Evolutionary conservation across 1,140 invertebrate genomes (phyloP), one percentile per base, ranked within the genome.

Genomic region (Euwallacea similis): DNA sequence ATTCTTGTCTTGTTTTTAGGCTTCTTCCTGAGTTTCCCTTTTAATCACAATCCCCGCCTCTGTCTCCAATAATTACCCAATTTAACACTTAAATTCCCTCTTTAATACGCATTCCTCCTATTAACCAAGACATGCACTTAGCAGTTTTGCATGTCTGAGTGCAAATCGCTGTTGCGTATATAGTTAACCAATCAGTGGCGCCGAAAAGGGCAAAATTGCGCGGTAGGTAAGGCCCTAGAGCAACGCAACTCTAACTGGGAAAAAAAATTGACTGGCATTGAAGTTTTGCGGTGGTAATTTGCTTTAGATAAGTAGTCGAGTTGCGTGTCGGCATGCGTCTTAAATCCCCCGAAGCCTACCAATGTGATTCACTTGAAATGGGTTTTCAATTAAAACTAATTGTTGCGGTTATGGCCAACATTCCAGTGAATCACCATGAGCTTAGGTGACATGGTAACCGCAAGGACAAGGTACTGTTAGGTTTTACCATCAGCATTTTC

Each of bases 301-400:
- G 46, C 46, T 11, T 13, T 50, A 50, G 46, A 11, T 50, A 50
- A 50, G 46, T 50, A 13, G 46, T 11, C 9, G 46, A 7, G 11
- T 50, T 50, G 46, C 46, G 46, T 50, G 46, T 13, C 13, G 46
- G 9, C 46, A 50, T 50, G 46, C 9, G 46, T 7, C 9, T 50
- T 50, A 50, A 50, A 50, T 3, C 9, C 46, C 46, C 46, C 13
- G 13, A 50, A 50, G 46, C 46, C 13, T 11, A 50, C 13, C 46
- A 13, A 50, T 50, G 46, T 50, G 46, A 50, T 11, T 50, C 46
- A 50, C 46, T 50, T 50, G 13, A 13, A 50, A 50, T 13, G 46
- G 46, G 9, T 50, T 50, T 50, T 50, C 46, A 50, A 11, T 50
- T 50, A 50, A 50, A 50, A 50, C 9, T 50, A 50, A 50, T 10